Base-by-base conservation (phyloP, 2,113 vertebrate genomes). In the Lophius piscatorius region DNA sequence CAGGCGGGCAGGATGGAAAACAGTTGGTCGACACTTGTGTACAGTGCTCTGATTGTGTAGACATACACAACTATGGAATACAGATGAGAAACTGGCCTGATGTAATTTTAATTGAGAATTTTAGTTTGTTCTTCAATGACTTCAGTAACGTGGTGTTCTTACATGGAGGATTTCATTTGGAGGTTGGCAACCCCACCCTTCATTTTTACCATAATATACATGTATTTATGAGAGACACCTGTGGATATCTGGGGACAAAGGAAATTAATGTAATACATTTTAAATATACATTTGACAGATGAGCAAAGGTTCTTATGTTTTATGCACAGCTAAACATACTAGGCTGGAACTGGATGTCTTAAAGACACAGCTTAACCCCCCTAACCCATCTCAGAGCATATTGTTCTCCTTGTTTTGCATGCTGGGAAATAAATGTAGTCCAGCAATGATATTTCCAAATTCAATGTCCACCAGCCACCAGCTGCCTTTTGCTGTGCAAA, bases 401-500 rank as follows among this genome's bases (percentile, higher is more conserved):
- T 71, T 12, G 65, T 71, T 81, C 72, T 70, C 42, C 70, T 75
- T 58, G 29, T 58, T 58, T 51, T 63, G 40, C 45, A 63, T 73
- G 76, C 71, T 45, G 56, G 56, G 44, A 39, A 67, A 68, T 69
- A 36, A 76, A 78, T 49, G 70, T 29, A 63, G 56, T 73, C 70
- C 42, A 80, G 68, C 67, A 57, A 80, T 81, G 90, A 93, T 78
- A 76, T 88, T 91, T 61, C 61, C 70, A 57, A 88, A 87, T 92
- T 91, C 88, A 88, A 92, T 89, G 90, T 92, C 93, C 91, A 93
- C 91, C 95, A 98, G 96, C 95, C 97, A 95, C 94, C 94, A n/a
- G n/a, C n/a, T n/a, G n/a, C n/a, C n/a, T n/a, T 92, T 95, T 89
- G 93, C 95, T 98, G 96, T 99, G 96, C 96, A 98, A 98, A 98